Percentiles rank a stretch among this genome's conserved stretches.
Conservation (phyloP, 2,113 vertebrate genomes). For the Brachyhypopomus gauderio region DNA sequence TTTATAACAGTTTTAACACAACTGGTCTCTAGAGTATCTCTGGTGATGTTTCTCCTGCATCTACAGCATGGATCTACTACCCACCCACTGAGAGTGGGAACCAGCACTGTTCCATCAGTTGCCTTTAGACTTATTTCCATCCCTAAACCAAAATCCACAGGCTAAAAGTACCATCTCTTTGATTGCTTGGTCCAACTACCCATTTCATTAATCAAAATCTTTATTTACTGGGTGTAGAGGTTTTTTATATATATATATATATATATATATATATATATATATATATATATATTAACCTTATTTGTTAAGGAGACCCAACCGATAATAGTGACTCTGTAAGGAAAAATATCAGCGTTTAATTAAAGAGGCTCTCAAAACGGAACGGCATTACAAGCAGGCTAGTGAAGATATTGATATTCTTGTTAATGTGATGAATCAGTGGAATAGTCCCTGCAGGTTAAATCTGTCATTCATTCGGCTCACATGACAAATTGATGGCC, state of each 20-base stretch:
- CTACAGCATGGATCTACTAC: not conserved
- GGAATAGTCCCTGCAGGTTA: constrained; percentile 6
- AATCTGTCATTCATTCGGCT: not conserved
- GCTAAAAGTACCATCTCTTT: constrained; percentile 6
- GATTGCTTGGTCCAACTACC: not conserved
- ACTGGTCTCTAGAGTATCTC: not conserved
- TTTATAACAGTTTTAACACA: not conserved
- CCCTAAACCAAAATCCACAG: not conserved
- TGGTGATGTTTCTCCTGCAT: not conserved
- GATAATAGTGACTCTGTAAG: not conserved
- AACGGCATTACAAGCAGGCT: not conserved
- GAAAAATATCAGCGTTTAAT: not conserved
- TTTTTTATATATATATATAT: no score
- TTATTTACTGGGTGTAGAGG: constrained; percentile 1
- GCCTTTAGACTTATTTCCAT: not conserved
- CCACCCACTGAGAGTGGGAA: not conserved
- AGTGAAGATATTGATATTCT: constrained; percentile 41
- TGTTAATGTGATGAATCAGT: constrained; percentile 40
- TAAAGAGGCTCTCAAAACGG: not conserved
- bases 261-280: no score
- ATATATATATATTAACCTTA: no score
- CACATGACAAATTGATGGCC: constrained; percentile 6
- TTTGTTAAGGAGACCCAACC: not conserved
- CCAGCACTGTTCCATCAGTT: not conserved
- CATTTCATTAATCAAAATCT: not conserved